Conservation (phyloP, 1,140 invertebrate species). For the Meteorus sp. region DNA sequence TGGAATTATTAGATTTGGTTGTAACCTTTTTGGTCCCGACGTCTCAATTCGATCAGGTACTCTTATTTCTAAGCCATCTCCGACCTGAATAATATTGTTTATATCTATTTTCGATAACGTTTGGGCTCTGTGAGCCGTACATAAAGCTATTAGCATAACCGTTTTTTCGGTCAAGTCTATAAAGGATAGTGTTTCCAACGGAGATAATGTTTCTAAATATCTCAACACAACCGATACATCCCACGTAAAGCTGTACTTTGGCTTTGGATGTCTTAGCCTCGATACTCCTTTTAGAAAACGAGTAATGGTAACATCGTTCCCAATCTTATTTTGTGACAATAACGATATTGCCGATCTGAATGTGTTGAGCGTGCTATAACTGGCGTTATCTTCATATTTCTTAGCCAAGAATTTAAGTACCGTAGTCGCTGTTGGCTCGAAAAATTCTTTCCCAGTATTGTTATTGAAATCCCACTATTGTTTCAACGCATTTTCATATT, state of each 20-base stretch:
- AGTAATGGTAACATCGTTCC: background rate
- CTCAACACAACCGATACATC: constrained; percentile 1
- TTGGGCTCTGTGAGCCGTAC: constrained; percentile 6
- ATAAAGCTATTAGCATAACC: constrained; percentile 9
- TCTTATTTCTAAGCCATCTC: constrained; percentile 4
- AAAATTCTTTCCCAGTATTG: background rate
- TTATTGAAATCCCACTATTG: constrained; percentile 11
- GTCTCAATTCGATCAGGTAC: background rate
- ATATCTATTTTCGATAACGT: background rate
- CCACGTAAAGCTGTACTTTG: constrained; percentile 5
- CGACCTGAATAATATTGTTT: background rate
- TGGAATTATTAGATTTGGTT: constrained; percentile 2
- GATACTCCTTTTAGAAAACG: background rate
- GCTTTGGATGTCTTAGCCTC: background rate
- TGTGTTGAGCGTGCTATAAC: background rate
- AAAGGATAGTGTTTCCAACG: background rate
- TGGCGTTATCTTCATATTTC: constrained; percentile 1
- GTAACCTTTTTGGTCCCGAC: background rate
- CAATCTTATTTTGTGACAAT: background rate
- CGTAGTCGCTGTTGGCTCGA: background rate
- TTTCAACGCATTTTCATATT: constrained; percentile 4
- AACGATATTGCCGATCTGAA: constrained; percentile 6
- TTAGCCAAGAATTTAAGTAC: background rate
- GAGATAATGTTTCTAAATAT: background rate
- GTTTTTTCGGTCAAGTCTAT: background rate